Evolutionary conservation across 1,140 invertebrate genomes (phyloP).

Genomic region (Drosophila saltans): DNA sequence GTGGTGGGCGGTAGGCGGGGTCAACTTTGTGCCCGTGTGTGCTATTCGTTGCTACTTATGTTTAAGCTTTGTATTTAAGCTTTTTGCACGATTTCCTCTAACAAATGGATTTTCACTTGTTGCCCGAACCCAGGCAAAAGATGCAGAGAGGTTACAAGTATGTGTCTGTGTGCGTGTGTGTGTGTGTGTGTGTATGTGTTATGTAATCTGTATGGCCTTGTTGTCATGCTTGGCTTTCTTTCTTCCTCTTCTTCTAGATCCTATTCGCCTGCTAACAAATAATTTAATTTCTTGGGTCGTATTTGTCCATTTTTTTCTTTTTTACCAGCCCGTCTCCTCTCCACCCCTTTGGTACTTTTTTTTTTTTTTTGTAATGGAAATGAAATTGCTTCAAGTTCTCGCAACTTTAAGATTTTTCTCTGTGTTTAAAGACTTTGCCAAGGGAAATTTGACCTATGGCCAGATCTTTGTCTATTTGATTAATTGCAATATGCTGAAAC

Average conservation of each 20-base stretch:
- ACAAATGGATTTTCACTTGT: conserved; percentile 81
- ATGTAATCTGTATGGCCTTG: conserved; percentile 68
- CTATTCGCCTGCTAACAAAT: conserved; percentile 61
- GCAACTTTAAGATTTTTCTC: conserved; percentile 10
- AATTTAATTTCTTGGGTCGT: conserved; percentile 74
- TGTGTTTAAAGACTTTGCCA: conserved; percentile 5
- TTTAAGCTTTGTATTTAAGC: conserved; percentile 80
- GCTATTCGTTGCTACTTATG: conserved; percentile 72
- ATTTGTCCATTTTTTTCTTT: conserved; percentile 32
- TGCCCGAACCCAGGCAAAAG: conserved; percentile 51
- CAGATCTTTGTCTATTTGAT: conserved; percentile 77
- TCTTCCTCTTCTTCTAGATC: conserved; percentile 20
- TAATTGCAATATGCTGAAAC: conserved; percentile 61
- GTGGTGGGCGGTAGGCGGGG: conserved; percentile 32
- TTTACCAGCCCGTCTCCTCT: not conserved
- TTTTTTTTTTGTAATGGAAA: conserved; percentile 13
- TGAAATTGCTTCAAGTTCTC: conserved; percentile 1
- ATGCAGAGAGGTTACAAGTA: conserved; percentile 18
- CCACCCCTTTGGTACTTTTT: not conserved
- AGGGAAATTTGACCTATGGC: conserved; percentile 20
- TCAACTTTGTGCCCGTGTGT: conserved; percentile 35
- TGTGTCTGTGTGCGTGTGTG: conserved; percentile 18
- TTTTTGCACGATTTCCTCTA: conserved; percentile 81
- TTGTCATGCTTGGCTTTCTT: conserved; percentile 72
- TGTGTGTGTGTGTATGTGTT: conserved; percentile 27